Conservation (phyloP, 1,140 invertebrate genomes). For the Drosophila bifasciata region DNA sequence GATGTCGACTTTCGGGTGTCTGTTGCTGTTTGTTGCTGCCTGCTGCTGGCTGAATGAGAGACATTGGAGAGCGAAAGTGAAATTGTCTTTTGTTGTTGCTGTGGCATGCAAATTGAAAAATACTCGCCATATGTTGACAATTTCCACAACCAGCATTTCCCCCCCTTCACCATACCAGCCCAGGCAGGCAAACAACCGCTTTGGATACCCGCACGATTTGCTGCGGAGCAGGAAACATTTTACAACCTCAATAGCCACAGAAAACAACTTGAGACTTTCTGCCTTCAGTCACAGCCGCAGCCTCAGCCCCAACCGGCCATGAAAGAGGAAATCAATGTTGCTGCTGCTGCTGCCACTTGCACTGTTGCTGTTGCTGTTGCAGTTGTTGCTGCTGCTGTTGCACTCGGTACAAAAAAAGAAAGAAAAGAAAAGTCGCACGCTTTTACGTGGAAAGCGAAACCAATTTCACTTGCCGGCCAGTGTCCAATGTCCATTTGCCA, state of each 20-base stretch:
- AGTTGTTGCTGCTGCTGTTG: constrained; percentile 54
- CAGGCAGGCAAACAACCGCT: not conserved
- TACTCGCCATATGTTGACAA: constrained; percentile 43
- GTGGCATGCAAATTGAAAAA: constrained; percentile 49
- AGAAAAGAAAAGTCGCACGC: constrained; percentile 67
- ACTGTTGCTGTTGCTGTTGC: too few relatives aligned
- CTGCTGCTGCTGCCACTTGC: constrained; percentile 13
- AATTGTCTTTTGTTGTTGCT: constrained; percentile 12
- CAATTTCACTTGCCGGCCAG: constrained; percentile 70
- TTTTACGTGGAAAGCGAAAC: constrained; percentile 62
- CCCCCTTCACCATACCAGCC: not conserved
- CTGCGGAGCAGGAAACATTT: constrained; percentile 69
- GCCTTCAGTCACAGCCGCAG: not conserved
- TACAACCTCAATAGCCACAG: constrained; percentile 8
- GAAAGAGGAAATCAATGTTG: constrained; percentile 78
- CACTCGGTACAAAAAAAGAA: constrained; percentile 26
- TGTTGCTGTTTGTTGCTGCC: too few relatives aligned
- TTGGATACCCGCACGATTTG: constrained; percentile 51
- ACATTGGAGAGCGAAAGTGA: constrained; percentile 36
- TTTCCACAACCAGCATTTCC: constrained; percentile 14
- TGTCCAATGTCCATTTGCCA: constrained; percentile 36
- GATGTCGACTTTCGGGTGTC: too few relatives aligned
- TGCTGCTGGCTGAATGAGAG: constrained; percentile 28
- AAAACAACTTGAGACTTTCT: constrained; percentile 1
- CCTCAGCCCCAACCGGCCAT: constrained; percentile 58